A percentile compares a stretch with the other conserved stretches of the same genome.
phyloP scores from a whole-genome alignment of 2,888 invertebrate genomes.

The Nebria brevicollis region DNA sequence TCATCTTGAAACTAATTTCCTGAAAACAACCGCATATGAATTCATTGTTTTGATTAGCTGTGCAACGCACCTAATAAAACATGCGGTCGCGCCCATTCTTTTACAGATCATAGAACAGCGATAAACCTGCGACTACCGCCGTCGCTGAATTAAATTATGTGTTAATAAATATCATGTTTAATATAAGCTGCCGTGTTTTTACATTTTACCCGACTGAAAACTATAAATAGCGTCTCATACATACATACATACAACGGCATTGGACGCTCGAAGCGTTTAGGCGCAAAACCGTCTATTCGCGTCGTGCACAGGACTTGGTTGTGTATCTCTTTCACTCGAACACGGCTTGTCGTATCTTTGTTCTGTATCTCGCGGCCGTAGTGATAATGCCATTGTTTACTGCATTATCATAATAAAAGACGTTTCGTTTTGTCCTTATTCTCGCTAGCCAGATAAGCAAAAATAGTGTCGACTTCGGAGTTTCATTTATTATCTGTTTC shows the following conservation, averaged over 20 bases:
- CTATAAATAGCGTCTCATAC: constrained; percentile 34
- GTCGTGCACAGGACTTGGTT: not conserved
- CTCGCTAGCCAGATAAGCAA: constrained; percentile 27
- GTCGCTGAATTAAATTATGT: constrained; percentile 46
- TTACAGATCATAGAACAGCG: constrained; percentile 37
- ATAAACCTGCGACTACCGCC: constrained; percentile 22
- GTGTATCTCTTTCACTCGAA: not conserved
- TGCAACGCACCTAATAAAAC: constrained; percentile 27
- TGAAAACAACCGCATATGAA: constrained; percentile 22
- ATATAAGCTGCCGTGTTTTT: constrained; percentile 45
- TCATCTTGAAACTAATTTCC: constrained; percentile 19
- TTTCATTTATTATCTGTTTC: not conserved
- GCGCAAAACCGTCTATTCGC: not conserved
- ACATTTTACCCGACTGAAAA: constrained; percentile 26
- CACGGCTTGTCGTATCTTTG: not conserved
- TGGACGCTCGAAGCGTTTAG: not conserved
- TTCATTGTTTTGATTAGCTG: constrained; percentile 25
- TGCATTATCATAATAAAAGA: constrained; percentile 43
- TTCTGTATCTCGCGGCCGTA: constrained; percentile 17
- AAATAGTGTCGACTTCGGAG: not conserved
- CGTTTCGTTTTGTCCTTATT: constrained; percentile 30
- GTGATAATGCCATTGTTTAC: constrained; percentile 38
- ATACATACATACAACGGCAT: not conserved
- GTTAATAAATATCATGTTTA: constrained; percentile 47
- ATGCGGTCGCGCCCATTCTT: constrained; percentile 14